These are phyloP conservation scores for Chromis chromis DNA, from an alignment of 2,797 vertebrate species.

Conservation along the genomic window DNA sequence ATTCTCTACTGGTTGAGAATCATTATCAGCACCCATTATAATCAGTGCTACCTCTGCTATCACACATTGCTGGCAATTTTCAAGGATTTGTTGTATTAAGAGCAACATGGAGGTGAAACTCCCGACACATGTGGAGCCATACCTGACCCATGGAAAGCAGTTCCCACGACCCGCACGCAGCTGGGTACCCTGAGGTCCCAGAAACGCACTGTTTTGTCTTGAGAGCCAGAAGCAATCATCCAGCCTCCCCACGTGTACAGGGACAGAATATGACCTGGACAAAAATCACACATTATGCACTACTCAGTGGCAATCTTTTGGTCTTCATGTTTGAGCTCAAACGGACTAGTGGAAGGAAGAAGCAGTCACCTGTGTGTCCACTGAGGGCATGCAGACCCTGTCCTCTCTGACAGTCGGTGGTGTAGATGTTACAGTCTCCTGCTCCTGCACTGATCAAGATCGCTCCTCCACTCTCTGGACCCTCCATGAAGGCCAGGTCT, in stretches of 20 bases:
- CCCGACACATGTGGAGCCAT: neutral
- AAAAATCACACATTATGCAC: neutral
- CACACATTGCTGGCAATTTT: neutral
- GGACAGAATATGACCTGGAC: conserved; percentile 95
- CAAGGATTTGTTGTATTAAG: neutral
- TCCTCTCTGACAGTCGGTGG: conserved; percentile 96
- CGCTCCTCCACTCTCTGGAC: conserved; percentile 95
- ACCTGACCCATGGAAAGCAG: conserved; percentile 96
- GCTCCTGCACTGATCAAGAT: conserved; percentile 98
- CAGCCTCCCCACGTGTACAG: conserved; percentile 98
- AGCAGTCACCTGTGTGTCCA: conserved; percentile 91
- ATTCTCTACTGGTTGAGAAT: neutral
- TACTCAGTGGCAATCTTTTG: neutral
- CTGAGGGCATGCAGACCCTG: conserved; percentile 97
- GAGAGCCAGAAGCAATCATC: conserved; percentile 99
- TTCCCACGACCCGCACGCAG: conserved; percentile 96
- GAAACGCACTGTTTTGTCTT: conserved; percentile 98
- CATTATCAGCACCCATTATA: neutral
- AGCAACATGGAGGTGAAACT: conserved; percentile 1
- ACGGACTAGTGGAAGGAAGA: neutral
- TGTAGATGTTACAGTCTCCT: conserved; percentile 98
- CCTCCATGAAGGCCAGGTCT: conserved; percentile 99
- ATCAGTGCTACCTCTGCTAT: neutral
- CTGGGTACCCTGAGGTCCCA: conserved; percentile 98
- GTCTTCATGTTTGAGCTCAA: neutral